Conservation (phyloP, 2,113 vertebrate genomes). For the Scophthalmus maximus region DNA sequence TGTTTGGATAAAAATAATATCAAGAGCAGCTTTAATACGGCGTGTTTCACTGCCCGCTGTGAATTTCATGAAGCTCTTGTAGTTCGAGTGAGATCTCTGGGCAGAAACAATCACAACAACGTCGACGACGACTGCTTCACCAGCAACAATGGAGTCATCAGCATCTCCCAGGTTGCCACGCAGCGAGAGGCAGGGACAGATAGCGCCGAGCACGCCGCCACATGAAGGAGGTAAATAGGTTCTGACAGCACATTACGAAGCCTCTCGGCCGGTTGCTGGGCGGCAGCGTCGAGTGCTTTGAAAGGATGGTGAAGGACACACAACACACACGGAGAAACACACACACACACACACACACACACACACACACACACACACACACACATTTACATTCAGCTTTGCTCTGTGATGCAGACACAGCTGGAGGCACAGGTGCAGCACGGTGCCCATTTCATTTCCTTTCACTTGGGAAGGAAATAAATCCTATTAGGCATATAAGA, state of each 20-base stretch:
- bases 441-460: too few relatives aligned
- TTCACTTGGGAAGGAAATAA: too few relatives aligned
- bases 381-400: constrained; percentile 14
- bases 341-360: not conserved
- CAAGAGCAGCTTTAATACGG: not conserved
- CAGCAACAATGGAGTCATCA: not conserved
- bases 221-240: constrained; percentile 62
- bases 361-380: not conserved
- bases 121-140: too few relatives aligned
- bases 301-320: constrained; percentile 62
- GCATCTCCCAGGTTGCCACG: not conserved
- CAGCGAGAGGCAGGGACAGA: constrained; percentile 35
- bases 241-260: constrained; percentile 72
- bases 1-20: not conserved
- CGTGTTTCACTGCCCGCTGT: not conserved
- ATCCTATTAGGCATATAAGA: too few relatives aligned
- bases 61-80: not conserved
- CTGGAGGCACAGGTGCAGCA: not conserved
- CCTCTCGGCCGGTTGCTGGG: constrained; percentile 46
- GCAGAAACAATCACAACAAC: not conserved
- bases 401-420: constrained; percentile 1
- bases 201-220: not conserved
- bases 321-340: not conserved
- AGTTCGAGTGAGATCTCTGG: not conserved
- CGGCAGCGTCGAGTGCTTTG: constrained; percentile 16